A percentile compares a stretch with the other conserved stretches of the same genome.
Conservation (phyloP, 2,888 invertebrate genomes). For the Alitta virens region DNA sequence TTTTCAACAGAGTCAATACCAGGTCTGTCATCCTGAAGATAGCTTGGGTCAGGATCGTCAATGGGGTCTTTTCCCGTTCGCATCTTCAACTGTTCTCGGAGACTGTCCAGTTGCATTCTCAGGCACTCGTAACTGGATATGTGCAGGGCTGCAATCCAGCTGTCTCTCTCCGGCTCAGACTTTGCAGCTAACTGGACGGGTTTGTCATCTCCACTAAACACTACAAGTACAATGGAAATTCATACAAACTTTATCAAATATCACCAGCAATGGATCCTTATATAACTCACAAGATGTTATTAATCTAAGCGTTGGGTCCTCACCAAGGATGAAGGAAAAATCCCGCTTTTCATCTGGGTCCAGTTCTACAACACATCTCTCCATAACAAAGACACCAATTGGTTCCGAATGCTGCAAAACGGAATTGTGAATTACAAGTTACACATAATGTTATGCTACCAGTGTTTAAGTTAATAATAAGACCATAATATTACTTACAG, state of each 20-base stretch:
- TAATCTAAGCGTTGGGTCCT: too few relatives aligned
- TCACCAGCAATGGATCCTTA: too few relatives aligned
- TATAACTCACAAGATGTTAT: too few relatives aligned
- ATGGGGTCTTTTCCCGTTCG: conserved; percentile 50
- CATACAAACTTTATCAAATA: too few relatives aligned
- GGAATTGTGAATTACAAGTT: too few relatives aligned
- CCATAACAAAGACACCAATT: conserved; percentile 81
- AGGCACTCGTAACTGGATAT: conserved; percentile 81
- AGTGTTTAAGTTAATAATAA: not conserved
- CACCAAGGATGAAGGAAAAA: conserved; percentile 80
- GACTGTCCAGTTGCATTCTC: conserved; percentile 67
- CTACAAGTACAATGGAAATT: conserved; percentile 28
- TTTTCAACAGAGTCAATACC: conserved; percentile 1
- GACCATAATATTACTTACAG: conserved; percentile 52
- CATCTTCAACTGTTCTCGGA: conserved; percentile 53
- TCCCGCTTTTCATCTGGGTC: conserved; percentile 64
- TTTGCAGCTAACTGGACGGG: conserved; percentile 78
- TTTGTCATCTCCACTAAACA: conserved; percentile 66
- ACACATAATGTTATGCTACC: too few relatives aligned
- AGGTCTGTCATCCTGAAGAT: conserved; percentile 8
- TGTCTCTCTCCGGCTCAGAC: conserved; percentile 76
- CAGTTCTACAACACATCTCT: conserved; percentile 77
- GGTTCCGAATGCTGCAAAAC: conserved; percentile 72
- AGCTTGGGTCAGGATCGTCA: conserved; percentile 28
- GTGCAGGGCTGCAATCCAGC: conserved; percentile 83